Percentiles rank a stretch among this genome's conserved stretches.
phyloP scores from a whole-genome alignment of 2,113 vertebrate genomes.

The Oreochromis spilurus region DNA sequence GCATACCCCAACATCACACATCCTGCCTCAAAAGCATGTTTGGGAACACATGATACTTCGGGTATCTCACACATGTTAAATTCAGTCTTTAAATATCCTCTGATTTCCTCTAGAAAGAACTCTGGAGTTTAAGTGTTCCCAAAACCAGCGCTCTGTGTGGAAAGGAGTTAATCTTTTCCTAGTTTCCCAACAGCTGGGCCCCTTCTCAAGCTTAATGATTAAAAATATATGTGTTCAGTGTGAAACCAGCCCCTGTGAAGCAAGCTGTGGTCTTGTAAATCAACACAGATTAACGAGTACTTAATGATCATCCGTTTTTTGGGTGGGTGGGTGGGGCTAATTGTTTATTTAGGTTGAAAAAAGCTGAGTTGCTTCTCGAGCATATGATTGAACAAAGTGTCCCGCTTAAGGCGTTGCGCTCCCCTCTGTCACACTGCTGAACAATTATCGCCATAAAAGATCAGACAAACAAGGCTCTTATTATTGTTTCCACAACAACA shows the following conservation, averaged over 20 bases:
- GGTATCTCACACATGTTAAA: neutral
- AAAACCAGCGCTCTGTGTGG: neutral
- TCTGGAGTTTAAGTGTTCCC: neutral
- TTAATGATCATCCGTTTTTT: neutral
- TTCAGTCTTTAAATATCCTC: neutral
- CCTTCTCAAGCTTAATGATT: neutral
- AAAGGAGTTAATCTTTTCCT: neutral
- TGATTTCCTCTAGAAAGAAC: neutral
- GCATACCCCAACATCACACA: neutral
- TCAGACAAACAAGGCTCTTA: constrained; percentile 21
- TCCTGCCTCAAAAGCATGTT: neutral
- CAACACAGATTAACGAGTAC: neutral
- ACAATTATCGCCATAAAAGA: neutral
- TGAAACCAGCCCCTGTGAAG: neutral
- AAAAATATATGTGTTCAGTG: neutral
- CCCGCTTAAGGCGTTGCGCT: neutral
- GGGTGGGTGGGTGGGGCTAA: neutral
- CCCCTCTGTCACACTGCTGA: neutral
- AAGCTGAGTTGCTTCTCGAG: neutral
- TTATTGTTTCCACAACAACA: constrained; percentile 9
- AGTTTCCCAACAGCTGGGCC: neutral
- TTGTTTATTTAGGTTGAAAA: neutral
- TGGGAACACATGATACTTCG: neutral
- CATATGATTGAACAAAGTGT: constrained; percentile 9
- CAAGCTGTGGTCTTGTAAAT: neutral